These are phyloP conservation scores for Teleiodes luculella DNA, from an alignment of 2,888 invertebrate genomes.

Conservation along the genomic window DNA sequence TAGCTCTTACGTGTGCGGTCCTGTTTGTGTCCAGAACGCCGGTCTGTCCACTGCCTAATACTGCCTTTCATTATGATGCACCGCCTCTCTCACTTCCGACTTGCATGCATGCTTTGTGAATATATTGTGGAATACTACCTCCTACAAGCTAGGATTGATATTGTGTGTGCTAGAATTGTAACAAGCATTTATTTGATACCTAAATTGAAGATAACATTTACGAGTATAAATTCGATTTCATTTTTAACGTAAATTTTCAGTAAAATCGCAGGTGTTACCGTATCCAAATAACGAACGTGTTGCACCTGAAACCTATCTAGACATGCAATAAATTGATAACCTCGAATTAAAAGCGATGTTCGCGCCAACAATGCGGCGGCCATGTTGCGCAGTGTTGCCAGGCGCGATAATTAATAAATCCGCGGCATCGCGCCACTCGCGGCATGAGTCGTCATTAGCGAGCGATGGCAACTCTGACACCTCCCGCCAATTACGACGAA, in stretches of 20 bases:
- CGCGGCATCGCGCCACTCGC: conserved; percentile 40
- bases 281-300: not conserved
- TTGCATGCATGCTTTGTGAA: conserved; percentile 26
- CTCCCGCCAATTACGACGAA: conserved; percentile 74
- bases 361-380: conserved; percentile 64
- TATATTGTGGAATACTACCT: not conserved
- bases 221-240: no score
- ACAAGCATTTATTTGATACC: no score
- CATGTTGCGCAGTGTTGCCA: conserved; percentile 74
- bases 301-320: no score
- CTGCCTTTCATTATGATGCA: conserved; percentile 60
- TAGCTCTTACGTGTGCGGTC: conserved; percentile 59
- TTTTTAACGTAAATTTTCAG: no score
- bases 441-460: conserved; percentile 33
- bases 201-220: no score
- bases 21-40: conserved; percentile 61
- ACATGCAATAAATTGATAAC: conserved; percentile 8
- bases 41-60: conserved; percentile 52
- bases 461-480: conserved; percentile 78
- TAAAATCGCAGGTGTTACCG: no score
- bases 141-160: not conserved
- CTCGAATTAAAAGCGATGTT: conserved; percentile 48
- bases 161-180: not conserved
- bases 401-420: conserved; percentile 76
- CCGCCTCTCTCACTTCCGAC: conserved; percentile 34